phyloP scores from a whole-genome alignment of 2,113 vertebrate species.

The Cercocebus atys region DNA sequence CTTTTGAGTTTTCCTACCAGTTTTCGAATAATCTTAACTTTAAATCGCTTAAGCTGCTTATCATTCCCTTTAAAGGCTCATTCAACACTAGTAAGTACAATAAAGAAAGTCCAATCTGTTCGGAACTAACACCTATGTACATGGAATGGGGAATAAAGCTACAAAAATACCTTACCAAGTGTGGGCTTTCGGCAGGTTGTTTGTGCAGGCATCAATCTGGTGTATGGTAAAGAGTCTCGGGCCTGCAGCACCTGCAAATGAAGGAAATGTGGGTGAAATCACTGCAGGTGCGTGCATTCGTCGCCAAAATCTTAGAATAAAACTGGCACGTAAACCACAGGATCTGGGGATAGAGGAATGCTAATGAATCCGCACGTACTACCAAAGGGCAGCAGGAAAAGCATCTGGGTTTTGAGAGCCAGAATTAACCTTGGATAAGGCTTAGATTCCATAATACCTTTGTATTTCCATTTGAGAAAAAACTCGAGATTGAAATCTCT shows the following conservation, averaged over 20 bases:
- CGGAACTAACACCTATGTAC: not conserved
- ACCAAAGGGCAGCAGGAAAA: not conserved
- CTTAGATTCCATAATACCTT: not conserved
- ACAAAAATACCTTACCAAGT: conserved; percentile 90
- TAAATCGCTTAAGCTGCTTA: not conserved
- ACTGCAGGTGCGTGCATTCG: not conserved
- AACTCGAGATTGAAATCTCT: not conserved
- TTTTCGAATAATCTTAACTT: conserved; percentile 13
- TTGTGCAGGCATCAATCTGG: conserved; percentile 97
- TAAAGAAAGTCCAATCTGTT: not conserved
- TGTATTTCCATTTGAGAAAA: conserved; percentile 13
- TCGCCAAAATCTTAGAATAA: not conserved
- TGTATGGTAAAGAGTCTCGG: conserved; percentile 98
- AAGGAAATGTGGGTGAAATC: conserved; percentile 39
- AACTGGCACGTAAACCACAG: not conserved
- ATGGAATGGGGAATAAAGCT: not conserved
- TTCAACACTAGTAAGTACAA: not conserved
- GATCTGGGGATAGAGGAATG: not conserved
- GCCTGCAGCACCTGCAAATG: conserved; percentile 92
- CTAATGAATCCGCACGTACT: not conserved
- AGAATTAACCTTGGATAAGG: not conserved
- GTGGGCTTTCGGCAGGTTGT: conserved; percentile 98
- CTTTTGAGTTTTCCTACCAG: not conserved
- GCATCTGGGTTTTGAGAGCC: not conserved
- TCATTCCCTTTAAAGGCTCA: not conserved